Base-by-base conservation (phyloP, 2,113 vertebrate genomes). In the Pseudolaguvia tuberculata region DNA sequence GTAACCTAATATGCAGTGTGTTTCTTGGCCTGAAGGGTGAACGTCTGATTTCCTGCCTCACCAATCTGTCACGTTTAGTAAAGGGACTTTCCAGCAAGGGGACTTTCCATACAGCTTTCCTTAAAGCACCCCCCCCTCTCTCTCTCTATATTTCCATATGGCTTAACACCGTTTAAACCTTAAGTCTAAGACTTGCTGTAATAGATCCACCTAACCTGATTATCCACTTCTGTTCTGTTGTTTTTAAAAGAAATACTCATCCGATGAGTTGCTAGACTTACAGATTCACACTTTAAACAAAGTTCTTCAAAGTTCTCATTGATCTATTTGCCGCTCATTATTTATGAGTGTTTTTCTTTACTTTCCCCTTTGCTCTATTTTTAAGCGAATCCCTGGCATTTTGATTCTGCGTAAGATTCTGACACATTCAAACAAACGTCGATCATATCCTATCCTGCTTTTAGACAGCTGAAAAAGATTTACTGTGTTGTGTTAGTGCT, bases 1-100 rank as follows among this genome's bases (percentile, higher is more conserved):
- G 80, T 84, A 81, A 84, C 68, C 62, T 75, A 78, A 82, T 86
- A 80, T 79, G 78, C 78, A 74, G 77, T 84, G 73, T 84, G 78
- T 83, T 84, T 79, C 79, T 85, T 87, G 80, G 83, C 81, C 76
- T n/a, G 70, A 78, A 52, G 76, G 65, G 75, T 72, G 70, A 63
- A 50, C 78, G 79, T 80, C 81, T 75, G 76, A 78, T 79, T 72
- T 65, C 48, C 71, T 79, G 70, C 68, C 31, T 82, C 73, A 57
- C 70, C 79, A 84, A 59, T 77, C 76, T 81, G 82, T 84, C 78
- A 73, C 61, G 72, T 78, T 77, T 68, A 77, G 53, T 8, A 29
- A 42, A 78, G 81, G 81, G 78, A 80, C 78, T 82, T 82, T 82
- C 81, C 78, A 70, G 78, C 25, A 12, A 72, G 29, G 80, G 81